Conservation (phyloP, 1,140 invertebrate species). For the Cyclina sinensis region DNA sequence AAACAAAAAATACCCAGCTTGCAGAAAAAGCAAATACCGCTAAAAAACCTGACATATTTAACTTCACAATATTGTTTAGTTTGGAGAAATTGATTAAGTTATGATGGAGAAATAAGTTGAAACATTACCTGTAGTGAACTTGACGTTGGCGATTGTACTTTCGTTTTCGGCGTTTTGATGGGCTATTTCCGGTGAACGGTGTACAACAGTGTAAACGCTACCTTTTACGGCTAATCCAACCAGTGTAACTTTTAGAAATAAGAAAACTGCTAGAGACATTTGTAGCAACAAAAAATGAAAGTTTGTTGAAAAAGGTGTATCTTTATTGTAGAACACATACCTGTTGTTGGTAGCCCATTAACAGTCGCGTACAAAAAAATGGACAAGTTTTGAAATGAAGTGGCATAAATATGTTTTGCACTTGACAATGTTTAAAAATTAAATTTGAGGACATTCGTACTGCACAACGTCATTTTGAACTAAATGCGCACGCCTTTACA, state of each 20-base stretch:
- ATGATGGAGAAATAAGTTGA: no score
- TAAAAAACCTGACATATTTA: no score
- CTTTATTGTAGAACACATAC: neutral
- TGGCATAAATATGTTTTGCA: constrained; percentile 59
- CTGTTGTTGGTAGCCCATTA: neutral
- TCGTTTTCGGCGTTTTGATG: no score
- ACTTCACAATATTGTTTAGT: no score
- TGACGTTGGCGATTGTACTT: no score
- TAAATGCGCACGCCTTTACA: constrained; percentile 55
- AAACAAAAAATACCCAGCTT: no score
- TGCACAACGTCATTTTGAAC: constrained; percentile 34
- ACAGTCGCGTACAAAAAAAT: neutral
- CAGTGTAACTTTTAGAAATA: neutral
- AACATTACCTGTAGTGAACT: no score
- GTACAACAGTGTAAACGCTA: neutral
- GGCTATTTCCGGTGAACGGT: no score
- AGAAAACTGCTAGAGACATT: neutral
- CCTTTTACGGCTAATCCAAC: neutral
- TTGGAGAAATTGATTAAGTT: no score
- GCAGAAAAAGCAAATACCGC: no score
- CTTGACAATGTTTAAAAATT: constrained; percentile 50
- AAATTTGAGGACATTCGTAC: constrained; percentile 61
- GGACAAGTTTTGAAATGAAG: constrained; percentile 56
- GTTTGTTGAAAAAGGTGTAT: neutral
- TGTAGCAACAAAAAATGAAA: neutral